Evolutionary conservation across 2,888 invertebrate species (phyloP).

Genomic region (Sipunculus nudus): DNA sequence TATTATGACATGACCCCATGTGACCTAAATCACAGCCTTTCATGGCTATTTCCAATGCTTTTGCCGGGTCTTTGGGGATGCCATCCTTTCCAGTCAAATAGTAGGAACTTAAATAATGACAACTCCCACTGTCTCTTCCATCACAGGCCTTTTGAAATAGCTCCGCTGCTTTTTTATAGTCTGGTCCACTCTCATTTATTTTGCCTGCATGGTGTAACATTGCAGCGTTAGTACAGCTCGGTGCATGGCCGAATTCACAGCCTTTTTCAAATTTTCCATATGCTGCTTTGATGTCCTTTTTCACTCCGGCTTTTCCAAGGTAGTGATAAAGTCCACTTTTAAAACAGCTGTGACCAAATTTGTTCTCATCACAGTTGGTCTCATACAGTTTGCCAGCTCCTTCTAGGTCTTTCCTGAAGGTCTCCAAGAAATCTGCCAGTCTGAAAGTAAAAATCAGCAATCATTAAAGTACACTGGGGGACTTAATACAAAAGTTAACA

Average conservation of each 20-base stretch:
- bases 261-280: constrained; percentile 45
- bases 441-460: too few relatives aligned
- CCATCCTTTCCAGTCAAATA: constrained; percentile 75
- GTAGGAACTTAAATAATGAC: constrained; percentile 83
- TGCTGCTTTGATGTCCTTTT: constrained; percentile 42
- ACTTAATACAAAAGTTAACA: too few relatives aligned
- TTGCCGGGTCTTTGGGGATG: constrained; percentile 74
- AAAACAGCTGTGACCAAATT: constrained; percentile 86
- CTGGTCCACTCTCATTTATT: constrained; percentile 21
- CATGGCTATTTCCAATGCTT: constrained; percentile 81
- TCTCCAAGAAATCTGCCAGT: constrained; percentile 89
- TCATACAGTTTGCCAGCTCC: constrained; percentile 84
- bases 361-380: constrained; percentile 86
- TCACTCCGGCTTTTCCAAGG: constrained; percentile 15
- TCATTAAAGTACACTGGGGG: too few relatives aligned
- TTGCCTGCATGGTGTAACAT: constrained; percentile 35
- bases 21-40: constrained; percentile 83
- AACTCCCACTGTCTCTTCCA: constrained; percentile 76
- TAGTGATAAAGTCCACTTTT: constrained; percentile 78
- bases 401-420: constrained; percentile 82
- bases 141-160: constrained; percentile 85
- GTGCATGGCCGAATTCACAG: constrained; percentile 45
- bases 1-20: constrained; percentile 88
- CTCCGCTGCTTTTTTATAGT: constrained; percentile 69
- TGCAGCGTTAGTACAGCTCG: constrained; percentile 54